Evolutionary conservation across 2,797 vertebrate genomes (phyloP).

Genomic region (Halcyon badia): DNA sequence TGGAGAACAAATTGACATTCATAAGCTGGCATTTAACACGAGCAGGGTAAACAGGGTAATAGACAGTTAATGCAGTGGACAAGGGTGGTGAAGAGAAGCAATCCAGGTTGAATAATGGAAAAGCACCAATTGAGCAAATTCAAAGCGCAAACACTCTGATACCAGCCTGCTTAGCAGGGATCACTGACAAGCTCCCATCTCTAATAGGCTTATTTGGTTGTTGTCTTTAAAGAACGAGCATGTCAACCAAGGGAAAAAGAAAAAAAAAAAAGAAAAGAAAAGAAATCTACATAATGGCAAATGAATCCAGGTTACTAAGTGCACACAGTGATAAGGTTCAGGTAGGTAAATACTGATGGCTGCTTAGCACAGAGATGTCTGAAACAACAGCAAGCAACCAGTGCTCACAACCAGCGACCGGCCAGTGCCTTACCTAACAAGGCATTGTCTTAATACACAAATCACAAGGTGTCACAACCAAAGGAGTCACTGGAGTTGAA

Average conservation of each 20-base stretch:
- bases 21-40: constrained; percentile 71
- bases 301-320: constrained; percentile 34
- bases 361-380: constrained; percentile 13
- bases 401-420: neutral
- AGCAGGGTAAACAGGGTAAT: constrained; percentile 77
- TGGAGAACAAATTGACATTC: constrained; percentile 83
- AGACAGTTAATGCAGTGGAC: constrained; percentile 76
- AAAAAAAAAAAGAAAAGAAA: neutral
- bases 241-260: neutral
- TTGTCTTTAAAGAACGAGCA: constrained; percentile 39
- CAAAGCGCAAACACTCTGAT: constrained; percentile 64
- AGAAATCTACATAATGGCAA: constrained; percentile 44
- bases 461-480: neutral
- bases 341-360: constrained; percentile 61
- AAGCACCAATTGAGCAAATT: constrained; percentile 74
- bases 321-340: constrained; percentile 40
- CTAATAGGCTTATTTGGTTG: neutral
- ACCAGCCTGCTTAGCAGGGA: constrained; percentile 45
- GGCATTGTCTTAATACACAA: neutral
- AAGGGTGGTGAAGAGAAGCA: constrained; percentile 38
- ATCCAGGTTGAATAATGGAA: constrained; percentile 70
- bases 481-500: neutral
- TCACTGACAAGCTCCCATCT: neutral
- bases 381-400: neutral
- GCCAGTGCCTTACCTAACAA: neutral